phyloP scores from a whole-genome alignment of 2,888 invertebrate species.

The Coleophora flavipennella region DNA sequence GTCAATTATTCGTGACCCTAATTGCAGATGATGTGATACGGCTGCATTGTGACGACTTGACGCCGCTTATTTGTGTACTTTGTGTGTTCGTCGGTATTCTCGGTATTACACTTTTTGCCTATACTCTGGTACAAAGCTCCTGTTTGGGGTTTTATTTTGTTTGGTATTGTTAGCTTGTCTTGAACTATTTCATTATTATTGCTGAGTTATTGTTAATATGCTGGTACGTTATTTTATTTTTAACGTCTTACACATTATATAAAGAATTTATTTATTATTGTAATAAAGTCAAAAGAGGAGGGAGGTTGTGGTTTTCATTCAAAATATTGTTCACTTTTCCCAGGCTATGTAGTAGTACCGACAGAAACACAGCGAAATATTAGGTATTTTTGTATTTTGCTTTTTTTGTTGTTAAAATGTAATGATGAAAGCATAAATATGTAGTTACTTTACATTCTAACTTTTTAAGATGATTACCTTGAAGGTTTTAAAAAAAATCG shows the following conservation, averaged over 20 bases:
- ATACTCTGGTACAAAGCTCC: conserved; percentile 26
- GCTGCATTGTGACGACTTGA: conserved; percentile 52
- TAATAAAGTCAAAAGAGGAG: no score
- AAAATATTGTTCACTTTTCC: no score
- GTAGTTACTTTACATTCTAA: no score
- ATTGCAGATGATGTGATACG: conserved; percentile 69
- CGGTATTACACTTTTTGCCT: conserved; percentile 25
- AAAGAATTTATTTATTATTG: not conserved
- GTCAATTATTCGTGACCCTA: conserved; percentile 69
- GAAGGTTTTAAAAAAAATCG: no score
- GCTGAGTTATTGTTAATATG: not conserved
- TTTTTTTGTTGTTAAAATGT: no score
- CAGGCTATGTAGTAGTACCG: no score
- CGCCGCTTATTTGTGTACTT: conserved; percentile 52
- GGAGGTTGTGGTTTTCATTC: no score
- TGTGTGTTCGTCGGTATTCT: conserved; percentile 8
- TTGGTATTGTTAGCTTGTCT: conserved; percentile 35
- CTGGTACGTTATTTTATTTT: not conserved
- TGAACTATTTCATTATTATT: conserved; percentile 18
- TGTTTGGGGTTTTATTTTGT: conserved; percentile 43
- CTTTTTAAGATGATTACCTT: no score
- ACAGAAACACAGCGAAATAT: no score
- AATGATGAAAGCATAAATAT: no score
- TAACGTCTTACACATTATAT: not conserved
- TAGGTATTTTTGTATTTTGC: no score